Conservation (phyloP, 2,888 invertebrate species). For the Heliconius ethilla region DNA sequence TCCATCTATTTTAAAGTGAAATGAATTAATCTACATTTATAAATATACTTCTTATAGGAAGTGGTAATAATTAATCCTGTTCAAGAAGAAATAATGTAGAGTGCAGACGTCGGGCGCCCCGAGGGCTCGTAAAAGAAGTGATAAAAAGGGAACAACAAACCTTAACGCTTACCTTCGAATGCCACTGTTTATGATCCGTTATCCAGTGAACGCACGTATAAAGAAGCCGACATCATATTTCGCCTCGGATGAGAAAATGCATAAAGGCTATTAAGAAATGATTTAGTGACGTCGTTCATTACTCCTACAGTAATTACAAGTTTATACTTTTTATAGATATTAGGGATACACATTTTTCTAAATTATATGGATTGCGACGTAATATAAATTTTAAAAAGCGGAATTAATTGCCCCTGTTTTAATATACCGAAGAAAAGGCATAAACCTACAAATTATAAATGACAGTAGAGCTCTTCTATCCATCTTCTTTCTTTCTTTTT, state of each 20-base stretch:
- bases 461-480: too few relatives aligned
- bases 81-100: slow-evolving; percentile 53
- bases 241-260: slow-evolving; percentile 33
- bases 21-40: neutral
- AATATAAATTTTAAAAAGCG: too few relatives aligned
- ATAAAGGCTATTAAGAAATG: slow-evolving; percentile 38
- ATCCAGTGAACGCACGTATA: slow-evolving; percentile 50
- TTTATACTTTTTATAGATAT: neutral
- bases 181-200: slow-evolving; percentile 57
- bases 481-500: too few relatives aligned
- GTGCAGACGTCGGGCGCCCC: slow-evolving; percentile 56
- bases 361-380: neutral
- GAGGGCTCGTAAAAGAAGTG: slow-evolving; percentile 61
- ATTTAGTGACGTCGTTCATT: slow-evolving; percentile 28
- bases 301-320: slow-evolving; percentile 21
- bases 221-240: slow-evolving; percentile 41
- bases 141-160: slow-evolving; percentile 62
- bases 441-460: too few relatives aligned
- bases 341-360: neutral
- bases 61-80: neutral
- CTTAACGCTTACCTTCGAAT: slow-evolving; percentile 57
- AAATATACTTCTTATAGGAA: neutral
- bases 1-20: neutral
- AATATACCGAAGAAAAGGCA: too few relatives aligned
- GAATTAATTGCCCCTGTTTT: too few relatives aligned